Evolutionary conservation across 2,797 vertebrate species (phyloP), one percentile per base, ranked within the genome.

Genomic region (Characodon lateralis): DNA sequence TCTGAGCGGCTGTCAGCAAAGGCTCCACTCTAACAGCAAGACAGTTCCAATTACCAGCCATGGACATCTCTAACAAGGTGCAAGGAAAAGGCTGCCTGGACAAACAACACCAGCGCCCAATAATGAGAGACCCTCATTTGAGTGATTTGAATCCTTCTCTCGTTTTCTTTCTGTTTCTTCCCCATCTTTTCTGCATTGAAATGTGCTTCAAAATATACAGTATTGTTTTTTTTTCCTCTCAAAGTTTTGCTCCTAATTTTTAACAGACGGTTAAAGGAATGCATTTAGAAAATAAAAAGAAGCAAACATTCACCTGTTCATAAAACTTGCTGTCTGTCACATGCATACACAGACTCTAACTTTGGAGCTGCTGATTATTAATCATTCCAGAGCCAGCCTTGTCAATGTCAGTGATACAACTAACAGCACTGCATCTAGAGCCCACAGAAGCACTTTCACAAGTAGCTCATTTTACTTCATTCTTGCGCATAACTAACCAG

Each of bases 21-120:
- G 76, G 88, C 92, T 93, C 92, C 90, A 90, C 93, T 93, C 92
- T 85, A 89, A 89, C 90, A 71, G 91, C 87, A 85, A 95, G 95
- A 95, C 87, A 93, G 92, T 93, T 94, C 96, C 95, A 96, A 96
- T 96, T 96, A 96, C 94, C 93, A 90, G 91, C 92, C 85, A 88
- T 90, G 93, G 95, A 96, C 95, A 94, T 95, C 94, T 95, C 94
- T 96, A 96, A 96, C 95, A 96, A 96, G 95, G 95, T 95, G 95
- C 92, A 92, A 92, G 93, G 92, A 92, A 95, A 94, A 95, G 92
- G 89, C 91, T 94, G 93, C 91, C 92, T 94, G 93, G 95, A 95
- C 95, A 96, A 96, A 95, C 95, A 95, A 95, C 91, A 88, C 88
- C 89, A 76, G 83, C 85, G 87, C 86, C 89, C 93, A 91, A 92